Evolutionary conservation across 2,113 vertebrate genomes (phyloP).

Genomic region (Gadus chalcogrammus): DNA sequence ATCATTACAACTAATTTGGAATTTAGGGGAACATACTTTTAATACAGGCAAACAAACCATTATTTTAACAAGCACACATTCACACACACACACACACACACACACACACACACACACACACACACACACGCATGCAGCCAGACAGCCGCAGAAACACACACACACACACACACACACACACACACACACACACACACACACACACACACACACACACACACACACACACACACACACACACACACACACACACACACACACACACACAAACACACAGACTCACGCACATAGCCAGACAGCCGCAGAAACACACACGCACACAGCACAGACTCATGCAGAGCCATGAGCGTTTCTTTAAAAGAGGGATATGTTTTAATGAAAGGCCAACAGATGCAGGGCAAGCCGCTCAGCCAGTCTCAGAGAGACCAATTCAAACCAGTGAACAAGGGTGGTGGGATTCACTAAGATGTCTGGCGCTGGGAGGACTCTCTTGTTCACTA

Average conservation of each 20-base stretch:
- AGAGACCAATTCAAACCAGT: conserved; percentile 44
- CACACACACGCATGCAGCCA: too few relatives aligned
- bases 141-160: background rate
- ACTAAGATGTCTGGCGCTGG: conserved; percentile 24
- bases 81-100: too few relatives aligned
- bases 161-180: background rate
- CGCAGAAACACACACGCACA: background rate
- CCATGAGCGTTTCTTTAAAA: conserved; percentile 2
- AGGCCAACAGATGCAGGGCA: conserved; percentile 43
- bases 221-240: background rate
- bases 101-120: too few relatives aligned
- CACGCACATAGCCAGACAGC: too few relatives aligned
- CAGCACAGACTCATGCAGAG: background rate
- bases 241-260: too few relatives aligned
- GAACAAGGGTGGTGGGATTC: conserved; percentile 17
- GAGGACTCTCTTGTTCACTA: conserved; percentile 31
- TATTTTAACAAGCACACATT: too few relatives aligned
- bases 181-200: too few relatives aligned
- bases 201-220: background rate
- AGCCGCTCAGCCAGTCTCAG: conserved; percentile 44
- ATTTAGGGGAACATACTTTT: too few relatives aligned
- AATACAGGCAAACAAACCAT: too few relatives aligned
- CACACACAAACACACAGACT: background rate
- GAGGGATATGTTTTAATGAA: conserved; percentile 48
- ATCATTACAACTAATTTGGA: too few relatives aligned